Evolutionary conservation across 2,888 invertebrate species (phyloP).

Genomic region (Orthonevra nobilis): DNA sequence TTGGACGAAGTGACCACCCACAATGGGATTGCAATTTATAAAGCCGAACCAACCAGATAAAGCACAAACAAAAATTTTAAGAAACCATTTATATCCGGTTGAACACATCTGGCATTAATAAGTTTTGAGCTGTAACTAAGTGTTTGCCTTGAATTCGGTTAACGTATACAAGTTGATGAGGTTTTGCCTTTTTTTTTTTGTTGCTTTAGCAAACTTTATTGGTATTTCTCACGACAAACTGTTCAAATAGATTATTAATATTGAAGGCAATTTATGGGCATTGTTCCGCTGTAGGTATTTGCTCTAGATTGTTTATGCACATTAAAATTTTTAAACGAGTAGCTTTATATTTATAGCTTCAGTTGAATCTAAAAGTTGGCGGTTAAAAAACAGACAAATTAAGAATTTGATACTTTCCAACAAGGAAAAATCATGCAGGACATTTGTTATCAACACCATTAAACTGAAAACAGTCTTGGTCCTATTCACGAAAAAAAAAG

Average conservation of each 20-base stretch:
- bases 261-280: conserved; percentile 45
- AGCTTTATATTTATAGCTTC: too few species aligned
- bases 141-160: neutral
- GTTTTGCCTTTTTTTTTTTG: conserved; percentile 16
- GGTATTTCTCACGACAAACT: conserved; percentile 73
- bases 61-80: conserved; percentile 16
- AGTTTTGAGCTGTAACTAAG: conserved; percentile 33
- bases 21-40: conserved; percentile 74
- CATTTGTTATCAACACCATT: too few species aligned
- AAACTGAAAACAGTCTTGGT: too few species aligned
- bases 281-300: conserved; percentile 9
- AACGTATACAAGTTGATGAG: too few species aligned
- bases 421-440: too few species aligned
- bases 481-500: too few species aligned
- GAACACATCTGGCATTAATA: conserved; percentile 52
- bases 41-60: conserved; percentile 66
- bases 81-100: conserved; percentile 21
- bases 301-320: conserved; percentile 18
- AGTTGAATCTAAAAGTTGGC: too few species aligned
- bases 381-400: too few species aligned
- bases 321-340: too few species aligned
- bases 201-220: conserved; percentile 29
- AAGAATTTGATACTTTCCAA: too few species aligned
- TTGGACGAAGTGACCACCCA: conserved; percentile 74
- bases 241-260: conserved; percentile 74